phyloP scores from a whole-genome alignment of 2,888 invertebrate species.

The Cremastinae sp. region DNA sequence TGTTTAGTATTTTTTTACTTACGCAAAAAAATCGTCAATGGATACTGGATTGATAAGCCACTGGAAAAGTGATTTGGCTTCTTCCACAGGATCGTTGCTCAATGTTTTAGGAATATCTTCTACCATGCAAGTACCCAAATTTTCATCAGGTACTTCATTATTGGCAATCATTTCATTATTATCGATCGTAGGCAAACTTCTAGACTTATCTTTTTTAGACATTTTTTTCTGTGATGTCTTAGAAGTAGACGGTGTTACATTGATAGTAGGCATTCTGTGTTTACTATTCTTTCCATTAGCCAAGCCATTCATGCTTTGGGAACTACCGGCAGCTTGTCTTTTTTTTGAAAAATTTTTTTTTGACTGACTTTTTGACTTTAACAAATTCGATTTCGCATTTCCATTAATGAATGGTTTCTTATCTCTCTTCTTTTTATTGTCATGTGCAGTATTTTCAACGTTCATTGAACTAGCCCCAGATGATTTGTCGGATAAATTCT shows the following conservation, averaged over 20 bases:
- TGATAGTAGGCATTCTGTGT: neutral
- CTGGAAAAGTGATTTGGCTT: slow-evolving; percentile 85
- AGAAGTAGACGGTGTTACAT: neutral
- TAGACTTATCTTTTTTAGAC: slow-evolving; percentile 5
- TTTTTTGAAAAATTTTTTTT: slow-evolving; percentile 16
- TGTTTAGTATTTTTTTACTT: slow-evolving; percentile 53
- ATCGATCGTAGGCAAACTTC: neutral
- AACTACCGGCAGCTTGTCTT: neutral
- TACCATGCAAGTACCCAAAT: neutral
- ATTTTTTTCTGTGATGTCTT: neutral
- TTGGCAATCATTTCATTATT: neutral
- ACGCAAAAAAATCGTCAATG: slow-evolving; percentile 83
- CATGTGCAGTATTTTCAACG: neutral
- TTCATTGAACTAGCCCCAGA: neutral
- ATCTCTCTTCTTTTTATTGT: slow-evolving; percentile 37
- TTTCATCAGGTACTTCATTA: neutral
- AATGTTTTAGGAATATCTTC: slow-evolving; percentile 22
- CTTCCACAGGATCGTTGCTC: slow-evolving; percentile 76
- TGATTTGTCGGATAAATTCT: slow-evolving; percentile 28
- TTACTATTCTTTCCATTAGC: neutral
- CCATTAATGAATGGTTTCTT: slow-evolving; percentile 38
- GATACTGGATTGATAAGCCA: slow-evolving; percentile 88
- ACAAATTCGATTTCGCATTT: neutral
- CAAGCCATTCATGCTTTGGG: neutral
- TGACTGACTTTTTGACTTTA: neutral